Base-by-base conservation (phyloP, 2,113 vertebrate species). In the Opisthocomus hoazin region DNA sequence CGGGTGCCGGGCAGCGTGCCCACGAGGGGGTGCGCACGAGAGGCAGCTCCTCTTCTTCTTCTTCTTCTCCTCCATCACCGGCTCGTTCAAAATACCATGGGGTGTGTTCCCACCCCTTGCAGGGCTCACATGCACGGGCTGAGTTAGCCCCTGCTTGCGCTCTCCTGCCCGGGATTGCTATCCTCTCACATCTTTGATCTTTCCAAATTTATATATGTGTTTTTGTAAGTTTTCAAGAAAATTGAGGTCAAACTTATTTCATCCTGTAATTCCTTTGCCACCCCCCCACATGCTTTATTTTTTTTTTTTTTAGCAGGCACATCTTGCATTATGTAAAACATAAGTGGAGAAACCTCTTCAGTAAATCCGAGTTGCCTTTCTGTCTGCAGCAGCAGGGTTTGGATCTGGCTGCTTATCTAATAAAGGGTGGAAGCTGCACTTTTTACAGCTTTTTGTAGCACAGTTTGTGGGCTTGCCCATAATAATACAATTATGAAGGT, bases 401-500 rank as follows among this genome's bases (percentile, higher is more conserved):
- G 91, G 94, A 96, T 97, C 94, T 85, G 96, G 68, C 96, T 91
- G 95, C 97, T 98, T 97, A 97, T 97, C 98, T 98, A 96, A 97
- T 98, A 97, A 97, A 97, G 95, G 95, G 96, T 97, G 97, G 96
- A 96, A 92, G 94, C 95, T 76, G 90, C 86, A 89, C 97, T 96
- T 95, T 95, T 96, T 94, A 94, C 88, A 93, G 97, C 97, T 97
- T 97, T 97, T 96, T 97, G 98, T 97, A 97, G 97, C 94, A 94
- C 78, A 96, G 96, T 98, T 98, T 96, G 96, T 97, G 96, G 97
- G 96, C 97, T 97, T 97, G 98, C 98, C 97, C 93, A 92, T 98
- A 98, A 98, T 98, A 98, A 98, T 98, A 98, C 97, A 98, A 96
- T 99, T 98, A 98, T 98, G 98, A 98, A 99, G 98, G 99, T 99